Base-by-base conservation (phyloP, 2,797 vertebrate genomes). In the Syngnathus rostellatus region DNA sequence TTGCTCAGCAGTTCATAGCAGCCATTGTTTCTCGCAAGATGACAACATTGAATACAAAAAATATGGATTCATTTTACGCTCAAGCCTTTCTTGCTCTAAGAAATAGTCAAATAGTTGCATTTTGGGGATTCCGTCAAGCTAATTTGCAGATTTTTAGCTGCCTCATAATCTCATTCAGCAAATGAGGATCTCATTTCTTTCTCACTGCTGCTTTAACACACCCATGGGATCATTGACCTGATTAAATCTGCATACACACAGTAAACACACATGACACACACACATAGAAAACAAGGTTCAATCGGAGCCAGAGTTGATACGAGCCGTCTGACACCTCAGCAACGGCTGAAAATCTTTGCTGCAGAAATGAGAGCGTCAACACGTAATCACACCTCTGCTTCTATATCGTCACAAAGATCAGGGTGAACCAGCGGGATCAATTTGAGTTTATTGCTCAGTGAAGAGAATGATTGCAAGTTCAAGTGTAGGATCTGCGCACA, bases 271-370 rank as follows among this genome's bases (percentile, higher is more conserved):
- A 63, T 10, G 0, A 68, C 60, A 67, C 64, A 64, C 66, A 70
- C 71, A 72, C 68, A 31, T 31, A 4, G 31, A 31, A 31, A 31
- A 41, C 71, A 58, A 68, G 77, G 74, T 82, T 54, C 8, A 54
- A 25, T 54, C 80, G 81, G 65, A 68, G 67, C 14, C 38, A 58
- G 53, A 71, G 67, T 81, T 79, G 73, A 80, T 76, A 65, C 39
- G 10, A 65, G 71, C 71, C 6, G 82, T 82, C 81, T 87, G 81
- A 81, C 83, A 80, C 81, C 77, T 72, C 76, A 72, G 77, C 82
- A 79, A 73, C 77, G 62, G 48, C 51, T 60, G 66, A 65, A 68
- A 59, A 51, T 67, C 61, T 74, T 73, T 0, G 2, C 70, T 67
- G 74, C 72, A 65, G 74, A 79, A 64, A 63, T 54, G 77, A 79